These are phyloP conservation scores for Glossosoma conforme DNA, from an alignment of 1,140 invertebrate species.

Conservation along the genomic window DNA sequence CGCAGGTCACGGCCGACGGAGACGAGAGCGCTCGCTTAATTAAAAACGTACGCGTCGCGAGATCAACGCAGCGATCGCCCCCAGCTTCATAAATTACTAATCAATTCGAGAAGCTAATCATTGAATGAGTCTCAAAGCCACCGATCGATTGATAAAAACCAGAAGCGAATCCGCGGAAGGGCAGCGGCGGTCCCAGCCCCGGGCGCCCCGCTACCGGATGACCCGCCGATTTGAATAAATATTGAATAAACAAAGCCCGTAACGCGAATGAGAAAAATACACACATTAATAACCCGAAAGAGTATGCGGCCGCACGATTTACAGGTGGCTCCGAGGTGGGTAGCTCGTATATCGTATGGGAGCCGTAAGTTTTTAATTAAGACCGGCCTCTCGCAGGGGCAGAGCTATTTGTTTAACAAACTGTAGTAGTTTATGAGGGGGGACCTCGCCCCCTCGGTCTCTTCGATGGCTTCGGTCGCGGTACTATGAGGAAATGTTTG, in stretches of 20 bases:
- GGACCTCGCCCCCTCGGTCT: constrained; percentile 1
- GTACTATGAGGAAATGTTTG: no score
- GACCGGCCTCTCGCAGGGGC: constrained; percentile 21
- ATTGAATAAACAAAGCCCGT: constrained; percentile 26
- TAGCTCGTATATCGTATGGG: constrained; percentile 19
- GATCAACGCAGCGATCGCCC: background rate
- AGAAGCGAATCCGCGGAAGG: constrained; percentile 8
- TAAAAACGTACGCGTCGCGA: constrained; percentile 13
- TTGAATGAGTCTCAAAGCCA: constrained; percentile 12
- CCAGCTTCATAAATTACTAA: constrained; percentile 9
- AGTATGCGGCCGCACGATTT: constrained; percentile 24
- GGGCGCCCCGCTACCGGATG: background rate
- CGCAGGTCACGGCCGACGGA: background rate
- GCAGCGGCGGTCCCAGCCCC: background rate
- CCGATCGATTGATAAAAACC: constrained; percentile 23
- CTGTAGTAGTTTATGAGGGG: constrained; percentile 20
- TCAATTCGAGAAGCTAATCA: constrained; percentile 17
- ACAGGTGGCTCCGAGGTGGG: constrained; percentile 25
- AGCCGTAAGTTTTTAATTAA: constrained; percentile 29
- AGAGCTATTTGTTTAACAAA: constrained; percentile 30
- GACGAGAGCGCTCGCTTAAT: constrained; percentile 11
- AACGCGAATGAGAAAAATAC: constrained; percentile 22
- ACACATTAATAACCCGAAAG: constrained; percentile 16
- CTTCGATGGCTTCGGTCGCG: no score
- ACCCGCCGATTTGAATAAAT: constrained; percentile 23